A percentile compares a stretch with the other conserved stretches of the same genome.
Evolutionary conservation across 2,888 invertebrate genomes (phyloP).

Genomic region (Axea sp.): DNA sequence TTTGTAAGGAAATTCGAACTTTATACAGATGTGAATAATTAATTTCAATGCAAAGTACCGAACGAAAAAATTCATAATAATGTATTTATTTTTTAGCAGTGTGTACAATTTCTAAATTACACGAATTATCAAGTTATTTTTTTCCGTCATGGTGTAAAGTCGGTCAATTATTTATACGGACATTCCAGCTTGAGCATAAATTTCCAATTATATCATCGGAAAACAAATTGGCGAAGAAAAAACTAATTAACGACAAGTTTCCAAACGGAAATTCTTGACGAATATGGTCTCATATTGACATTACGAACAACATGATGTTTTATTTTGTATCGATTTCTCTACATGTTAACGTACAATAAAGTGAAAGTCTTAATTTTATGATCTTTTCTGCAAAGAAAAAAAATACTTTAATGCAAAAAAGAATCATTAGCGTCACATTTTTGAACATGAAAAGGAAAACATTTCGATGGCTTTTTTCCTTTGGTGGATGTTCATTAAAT

Average conservation of each 20-base stretch:
- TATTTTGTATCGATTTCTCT: conserved; percentile 54
- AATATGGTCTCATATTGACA: conserved; percentile 50
- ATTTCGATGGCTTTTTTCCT: neutral
- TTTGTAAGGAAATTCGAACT: no score
- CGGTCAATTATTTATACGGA: conserved; percentile 15
- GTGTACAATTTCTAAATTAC: no score
- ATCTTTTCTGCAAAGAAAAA: conserved; percentile 29
- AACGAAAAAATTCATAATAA: no score
- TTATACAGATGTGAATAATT: no score
- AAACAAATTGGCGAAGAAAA: conserved; percentile 43
- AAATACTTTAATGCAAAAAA: conserved; percentile 14
- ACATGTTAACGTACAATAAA: conserved; percentile 45
- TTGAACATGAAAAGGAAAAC: conserved; percentile 21
- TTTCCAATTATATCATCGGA: conserved; percentile 42
- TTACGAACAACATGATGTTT: conserved; percentile 36
- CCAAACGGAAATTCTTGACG: conserved; percentile 54
- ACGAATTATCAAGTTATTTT: no score
- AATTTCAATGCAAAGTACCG: no score
- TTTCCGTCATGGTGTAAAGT: conserved; percentile 4
- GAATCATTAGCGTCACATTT: conserved; percentile 40
- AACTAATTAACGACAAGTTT: conserved; percentile 51
- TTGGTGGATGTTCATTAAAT: conserved; percentile 51
- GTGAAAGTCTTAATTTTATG: conserved; percentile 55
- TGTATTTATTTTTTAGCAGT: no score
- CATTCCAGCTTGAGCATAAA: conserved; percentile 29